Evolutionary conservation across 2,113 vertebrate genomes (phyloP), one percentile per base, ranked within the genome.

Genomic region (Siniperca chuatsi): DNA sequence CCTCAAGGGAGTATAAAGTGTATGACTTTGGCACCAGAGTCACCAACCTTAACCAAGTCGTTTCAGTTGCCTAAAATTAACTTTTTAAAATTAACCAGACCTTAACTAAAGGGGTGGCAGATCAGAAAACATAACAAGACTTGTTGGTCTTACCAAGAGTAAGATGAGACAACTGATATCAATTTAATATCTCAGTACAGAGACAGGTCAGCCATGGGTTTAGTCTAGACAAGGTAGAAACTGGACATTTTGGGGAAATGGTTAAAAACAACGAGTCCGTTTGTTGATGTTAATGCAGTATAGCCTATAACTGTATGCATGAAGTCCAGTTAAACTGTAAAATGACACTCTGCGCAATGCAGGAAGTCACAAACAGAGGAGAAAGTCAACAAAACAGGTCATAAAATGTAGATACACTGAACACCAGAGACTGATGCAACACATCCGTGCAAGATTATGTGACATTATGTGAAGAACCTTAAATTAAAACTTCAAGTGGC

Each of bases 401-500:
- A 29, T 29, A 29, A 29, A 29, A 29, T 37, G 21, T 23, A 11
- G 5, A 44, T 46, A 33, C 7, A 55, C 2, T 25, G 40, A 57
- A 40, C 25, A 25, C 15, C 4, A 44, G 11, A 44, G 18, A 71
- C 20, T 29, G 57, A 81, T 64, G 21, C 46, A 11, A n/a, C 55
- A 64, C 18, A 42, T 23, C 25, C 52, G 29, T 9, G 57, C 18
- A 42, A 54, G 10, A 48, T 13, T 61, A 62, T 46, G 9, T 50
- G 60, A 61, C 29, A 54, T 29, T 29, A 29, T 29, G 29, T 29
- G 29, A 71, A 44, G n/a, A 61, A 54, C 2, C 29, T 35, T 10
- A 58, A 40, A 72, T 77, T 29, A 21, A 70, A 64, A 29, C 78
- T 70, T 52, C 11, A 55, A 71, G 66, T 79, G 29, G 23, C 57